Evolutionary conservation across 2,797 vertebrate species (phyloP).

Genomic region (Octomys mimax): DNA sequence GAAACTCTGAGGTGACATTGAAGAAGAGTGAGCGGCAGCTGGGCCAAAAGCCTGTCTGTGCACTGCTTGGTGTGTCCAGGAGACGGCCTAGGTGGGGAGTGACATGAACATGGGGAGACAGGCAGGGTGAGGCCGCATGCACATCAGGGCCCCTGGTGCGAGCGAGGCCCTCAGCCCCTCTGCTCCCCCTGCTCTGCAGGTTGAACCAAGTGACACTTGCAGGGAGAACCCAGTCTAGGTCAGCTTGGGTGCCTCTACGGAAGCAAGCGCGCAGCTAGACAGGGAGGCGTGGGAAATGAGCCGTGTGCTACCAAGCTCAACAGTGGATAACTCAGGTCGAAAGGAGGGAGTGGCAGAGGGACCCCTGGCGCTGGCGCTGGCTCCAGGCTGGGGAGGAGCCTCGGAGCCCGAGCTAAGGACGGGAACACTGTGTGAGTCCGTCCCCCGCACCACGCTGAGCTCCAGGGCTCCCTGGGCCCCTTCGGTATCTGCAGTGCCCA

Average conservation of each 20-base stretch:
- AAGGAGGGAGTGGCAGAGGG: neutral
- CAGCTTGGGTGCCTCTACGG: neutral
- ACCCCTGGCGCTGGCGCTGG: neutral
- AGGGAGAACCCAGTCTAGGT: neutral
- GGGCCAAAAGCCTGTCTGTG: neutral
- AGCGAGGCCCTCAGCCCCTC: too few species aligned
- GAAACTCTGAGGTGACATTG: neutral
- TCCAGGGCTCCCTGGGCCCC: fast-evolving
- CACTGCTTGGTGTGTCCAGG: fast-evolving
- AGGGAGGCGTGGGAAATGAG: neutral
- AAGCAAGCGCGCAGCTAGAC: neutral
- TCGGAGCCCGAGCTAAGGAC: neutral
- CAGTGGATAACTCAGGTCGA: neutral
- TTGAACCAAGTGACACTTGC: neutral
- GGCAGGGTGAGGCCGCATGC: neutral
- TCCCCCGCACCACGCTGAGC: fast-evolving
- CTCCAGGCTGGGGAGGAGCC: neutral
- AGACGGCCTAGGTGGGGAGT: neutral
- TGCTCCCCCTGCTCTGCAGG: neutral
- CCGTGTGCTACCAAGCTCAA: neutral
- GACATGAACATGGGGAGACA: neutral
- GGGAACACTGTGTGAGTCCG: neutral
- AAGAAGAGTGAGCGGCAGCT: neutral
- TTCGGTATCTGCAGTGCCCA: neutral
- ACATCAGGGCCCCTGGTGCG: neutral